A percentile compares a stretch with the other conserved stretches of the same genome.
These are phyloP conservation scores for Geopemphigus sp. DNA, from an alignment of 1,140 invertebrate species.

Conservation along the genomic window DNA sequence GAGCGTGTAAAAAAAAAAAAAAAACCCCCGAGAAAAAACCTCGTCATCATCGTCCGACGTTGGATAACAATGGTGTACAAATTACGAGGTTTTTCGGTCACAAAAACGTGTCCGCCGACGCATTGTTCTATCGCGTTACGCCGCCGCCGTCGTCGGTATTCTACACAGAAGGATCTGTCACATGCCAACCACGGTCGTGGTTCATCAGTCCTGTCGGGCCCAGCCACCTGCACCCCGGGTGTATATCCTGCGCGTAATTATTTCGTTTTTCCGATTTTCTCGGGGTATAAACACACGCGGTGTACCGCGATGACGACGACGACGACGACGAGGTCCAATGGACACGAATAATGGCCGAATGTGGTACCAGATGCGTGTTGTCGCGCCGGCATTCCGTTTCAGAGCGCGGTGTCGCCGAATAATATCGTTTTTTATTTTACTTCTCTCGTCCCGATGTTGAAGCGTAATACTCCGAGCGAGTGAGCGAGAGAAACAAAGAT, in stretches of 20 bases:
- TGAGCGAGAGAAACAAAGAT: background rate
- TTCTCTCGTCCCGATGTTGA: background rate
- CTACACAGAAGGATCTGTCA: conserved; percentile 27
- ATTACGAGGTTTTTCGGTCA: conserved; percentile 43
- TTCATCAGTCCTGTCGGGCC: conserved; percentile 27
- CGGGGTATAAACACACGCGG: background rate
- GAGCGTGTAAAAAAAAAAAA: background rate
- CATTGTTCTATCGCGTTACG: conserved; percentile 35
- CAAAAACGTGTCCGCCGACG: conserved; percentile 20
- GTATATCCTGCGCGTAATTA: conserved; percentile 43
- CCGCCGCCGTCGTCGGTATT: background rate
- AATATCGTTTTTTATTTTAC: background rate
- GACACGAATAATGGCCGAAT: conserved; percentile 17
- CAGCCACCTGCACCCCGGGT: conserved; percentile 15
- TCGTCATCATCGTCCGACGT: conserved; percentile 29
- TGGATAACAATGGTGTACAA: conserved; percentile 41
- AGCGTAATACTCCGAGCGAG: background rate
- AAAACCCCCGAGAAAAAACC: background rate
- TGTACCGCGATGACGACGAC: no score
- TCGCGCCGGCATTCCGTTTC: background rate
- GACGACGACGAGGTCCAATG: conserved; percentile 13
- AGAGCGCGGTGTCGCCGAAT: background rate
- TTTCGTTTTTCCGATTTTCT: conserved; percentile 38
- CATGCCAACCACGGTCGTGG: conserved; percentile 25
- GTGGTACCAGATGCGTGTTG: background rate